phyloP scores from a whole-genome alignment of 2,113 vertebrate species.

The Nesogale talazaci region DNA sequence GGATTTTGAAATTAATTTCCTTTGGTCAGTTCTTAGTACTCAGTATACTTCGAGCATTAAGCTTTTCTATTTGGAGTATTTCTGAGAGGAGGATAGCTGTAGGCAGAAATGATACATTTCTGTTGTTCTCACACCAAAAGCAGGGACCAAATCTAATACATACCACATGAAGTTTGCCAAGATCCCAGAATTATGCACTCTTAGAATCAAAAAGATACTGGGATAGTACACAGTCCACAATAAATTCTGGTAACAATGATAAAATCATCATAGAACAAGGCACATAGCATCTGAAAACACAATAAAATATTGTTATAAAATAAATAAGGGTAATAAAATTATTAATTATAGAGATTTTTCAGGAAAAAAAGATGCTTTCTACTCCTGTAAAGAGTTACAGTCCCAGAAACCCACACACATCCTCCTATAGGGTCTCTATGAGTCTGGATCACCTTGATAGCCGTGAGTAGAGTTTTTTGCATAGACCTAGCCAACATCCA shows the following conservation, averaged over 20 bases:
- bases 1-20: conserved; percentile 59
- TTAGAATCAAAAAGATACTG: conserved; percentile 24
- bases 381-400: too few species aligned
- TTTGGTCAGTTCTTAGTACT: conserved; percentile 19
- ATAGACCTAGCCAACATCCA: neutral
- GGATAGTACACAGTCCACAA: neutral
- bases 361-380: neutral
- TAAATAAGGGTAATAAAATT: neutral
- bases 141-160: conserved; percentile 36
- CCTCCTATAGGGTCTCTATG: too few species aligned
- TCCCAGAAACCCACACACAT: too few species aligned
- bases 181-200: neutral
- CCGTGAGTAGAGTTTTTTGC: neutral
- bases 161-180: neutral
- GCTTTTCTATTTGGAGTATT: neutral
- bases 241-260: conserved; percentile 16
- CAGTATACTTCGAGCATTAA: conserved; percentile 24
- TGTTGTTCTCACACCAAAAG: conserved; percentile 35
- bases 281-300: neutral
- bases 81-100: conserved; percentile 41
- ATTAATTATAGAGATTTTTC: conserved; percentile 29
- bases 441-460: too few species aligned
- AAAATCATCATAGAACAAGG: neutral
- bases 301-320: neutral
- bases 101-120: conserved; percentile 43